Conservation (phyloP, 2,888 invertebrate genomes). For the Caenorhabditis angaria region DNA sequence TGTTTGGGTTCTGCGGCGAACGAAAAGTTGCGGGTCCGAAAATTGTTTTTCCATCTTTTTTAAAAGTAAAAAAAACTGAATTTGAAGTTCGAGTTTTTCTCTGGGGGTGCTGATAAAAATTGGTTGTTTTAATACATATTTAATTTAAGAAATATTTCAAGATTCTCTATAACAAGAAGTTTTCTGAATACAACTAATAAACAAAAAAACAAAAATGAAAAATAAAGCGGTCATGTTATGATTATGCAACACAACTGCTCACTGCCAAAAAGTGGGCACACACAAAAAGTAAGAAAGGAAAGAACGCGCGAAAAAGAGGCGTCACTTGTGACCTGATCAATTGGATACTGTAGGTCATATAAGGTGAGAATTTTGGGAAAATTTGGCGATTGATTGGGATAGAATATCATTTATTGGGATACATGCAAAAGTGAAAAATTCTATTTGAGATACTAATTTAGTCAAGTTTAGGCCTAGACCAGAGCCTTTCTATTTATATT, state of each 20-base stretch:
- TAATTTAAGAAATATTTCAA: not conserved
- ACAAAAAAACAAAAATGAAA: not conserved
- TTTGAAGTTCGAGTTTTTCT: too few species aligned
- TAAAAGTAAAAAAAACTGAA: too few species aligned
- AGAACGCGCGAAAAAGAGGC: not conserved
- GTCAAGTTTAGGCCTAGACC: too few species aligned
- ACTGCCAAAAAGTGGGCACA: too few species aligned
- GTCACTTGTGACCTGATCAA: not conserved
- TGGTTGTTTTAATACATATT: too few species aligned
- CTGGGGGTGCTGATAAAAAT: too few species aligned
- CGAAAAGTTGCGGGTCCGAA: too few species aligned
- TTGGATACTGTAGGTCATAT: not conserved
- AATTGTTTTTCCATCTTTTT: too few species aligned
- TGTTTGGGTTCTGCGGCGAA: too few species aligned
- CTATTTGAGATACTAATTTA: too few species aligned
- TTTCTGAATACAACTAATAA: not conserved
- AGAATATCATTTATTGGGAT: not conserved
- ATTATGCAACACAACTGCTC: not conserved
- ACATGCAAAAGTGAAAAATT: not conserved
- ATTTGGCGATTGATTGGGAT: too few species aligned
- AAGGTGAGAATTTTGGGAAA: not conserved
- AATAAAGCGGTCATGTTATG: not conserved
- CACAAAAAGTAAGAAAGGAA: not conserved
- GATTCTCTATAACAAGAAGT: not conserved
- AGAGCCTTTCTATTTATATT: slow-evolving; percentile 64